A percentile compares a stretch with the other conserved stretches of the same genome.
These are phyloP conservation scores for Origma solitaria DNA, from an alignment of 2,113 vertebrate species.

Conservation along the genomic window DNA sequence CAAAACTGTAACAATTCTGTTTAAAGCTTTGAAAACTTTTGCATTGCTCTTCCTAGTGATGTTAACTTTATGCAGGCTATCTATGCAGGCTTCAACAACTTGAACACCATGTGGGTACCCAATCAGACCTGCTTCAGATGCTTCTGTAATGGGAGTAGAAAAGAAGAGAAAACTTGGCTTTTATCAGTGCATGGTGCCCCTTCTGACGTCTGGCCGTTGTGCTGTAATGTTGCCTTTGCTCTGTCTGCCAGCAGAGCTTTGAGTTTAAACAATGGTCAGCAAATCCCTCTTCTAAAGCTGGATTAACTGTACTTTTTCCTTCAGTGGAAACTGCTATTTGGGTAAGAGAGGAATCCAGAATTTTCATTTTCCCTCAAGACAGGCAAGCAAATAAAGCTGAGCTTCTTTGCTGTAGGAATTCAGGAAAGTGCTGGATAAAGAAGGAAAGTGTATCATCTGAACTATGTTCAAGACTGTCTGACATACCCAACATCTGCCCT, in stretches of 20 bases:
- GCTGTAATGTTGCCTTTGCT: constrained; percentile 29
- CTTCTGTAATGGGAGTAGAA: background rate
- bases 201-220: constrained; percentile 15
- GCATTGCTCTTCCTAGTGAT: background rate
- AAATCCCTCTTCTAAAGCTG: constrained; percentile 58
- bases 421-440: background rate
- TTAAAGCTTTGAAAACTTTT: background rate
- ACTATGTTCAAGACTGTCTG: background rate
- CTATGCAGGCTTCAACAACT: background rate
- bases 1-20: background rate
- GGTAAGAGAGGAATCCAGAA: constrained; percentile 29
- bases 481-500: background rate
- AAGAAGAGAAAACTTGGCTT: background rate
- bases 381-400: background rate
- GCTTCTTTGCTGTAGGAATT: background rate
- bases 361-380: constrained; percentile 23
- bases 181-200: background rate
- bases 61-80: background rate
- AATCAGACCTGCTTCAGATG: background rate
- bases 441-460: background rate
- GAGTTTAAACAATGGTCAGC: constrained; percentile 55
- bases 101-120: background rate
- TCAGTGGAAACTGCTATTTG: constrained; percentile 45
- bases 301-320: constrained; percentile 67
- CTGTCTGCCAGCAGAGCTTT: constrained; percentile 30